Conservation (phyloP, 2,797 vertebrate genomes). For the Bradypodion ventrale region DNA sequence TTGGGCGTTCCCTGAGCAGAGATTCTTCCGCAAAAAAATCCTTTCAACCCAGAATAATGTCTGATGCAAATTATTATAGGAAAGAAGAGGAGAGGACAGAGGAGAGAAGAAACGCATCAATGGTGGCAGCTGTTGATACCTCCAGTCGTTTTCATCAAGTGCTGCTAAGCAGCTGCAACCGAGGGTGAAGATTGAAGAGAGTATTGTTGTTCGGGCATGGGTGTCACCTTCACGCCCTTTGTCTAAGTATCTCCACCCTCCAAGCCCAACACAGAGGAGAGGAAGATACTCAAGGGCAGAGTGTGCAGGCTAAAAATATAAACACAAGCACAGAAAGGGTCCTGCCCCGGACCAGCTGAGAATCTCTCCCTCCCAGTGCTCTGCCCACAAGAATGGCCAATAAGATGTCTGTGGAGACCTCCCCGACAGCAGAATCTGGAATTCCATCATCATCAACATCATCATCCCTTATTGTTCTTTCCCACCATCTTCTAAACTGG, state of each 20-base stretch:
- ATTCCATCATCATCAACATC: too few relatives aligned
- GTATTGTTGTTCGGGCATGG: constrained; percentile 15
- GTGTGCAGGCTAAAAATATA: constrained; percentile 30
- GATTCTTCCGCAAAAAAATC: too few relatives aligned
- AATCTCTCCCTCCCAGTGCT: neutral
- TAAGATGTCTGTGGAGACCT: neutral
- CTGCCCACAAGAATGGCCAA: neutral
- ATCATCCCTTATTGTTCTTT: too few relatives aligned
- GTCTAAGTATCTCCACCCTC: neutral
- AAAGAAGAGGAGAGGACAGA: constrained; percentile 13
- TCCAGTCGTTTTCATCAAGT: constrained; percentile 35
- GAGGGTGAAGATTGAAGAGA: constrained; percentile 49
- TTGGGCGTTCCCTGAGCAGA: too few relatives aligned
- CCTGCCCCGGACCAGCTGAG: neutral
- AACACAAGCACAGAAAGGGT: neutral
- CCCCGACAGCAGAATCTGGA: too few relatives aligned
- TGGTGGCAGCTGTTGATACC: constrained; percentile 69
- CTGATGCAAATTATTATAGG: too few relatives aligned
- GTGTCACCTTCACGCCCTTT: constrained; percentile 4
- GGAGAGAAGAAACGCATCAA: neutral
- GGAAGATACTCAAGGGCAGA: neutral
- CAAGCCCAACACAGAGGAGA: too few relatives aligned
- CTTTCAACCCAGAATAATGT: too few relatives aligned
- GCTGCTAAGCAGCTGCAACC: constrained; percentile 65
- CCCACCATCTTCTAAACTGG: neutral